Conservation (phyloP, 2,888 invertebrate species). For the Loripinus fragilis region DNA sequence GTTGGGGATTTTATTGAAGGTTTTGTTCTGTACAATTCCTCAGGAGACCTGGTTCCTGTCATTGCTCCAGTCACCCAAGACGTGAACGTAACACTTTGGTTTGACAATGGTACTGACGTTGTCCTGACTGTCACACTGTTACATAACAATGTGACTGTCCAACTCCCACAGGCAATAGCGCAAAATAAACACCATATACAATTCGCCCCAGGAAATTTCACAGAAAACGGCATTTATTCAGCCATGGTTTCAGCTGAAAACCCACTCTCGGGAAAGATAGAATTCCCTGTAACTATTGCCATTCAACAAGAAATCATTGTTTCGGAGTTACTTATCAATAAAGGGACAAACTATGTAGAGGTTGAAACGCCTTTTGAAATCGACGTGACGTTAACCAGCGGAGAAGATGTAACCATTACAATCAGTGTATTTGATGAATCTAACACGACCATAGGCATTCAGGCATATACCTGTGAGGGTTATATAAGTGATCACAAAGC, state of each 20-base stretch:
- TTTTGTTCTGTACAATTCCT: conserved; percentile 11
- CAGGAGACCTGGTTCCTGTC: conserved; percentile 16
- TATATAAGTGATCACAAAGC: neutral
- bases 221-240: conserved; percentile 14
- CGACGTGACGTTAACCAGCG: neutral
- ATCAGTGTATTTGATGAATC: neutral
- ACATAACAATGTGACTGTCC: neutral
- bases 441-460: neutral
- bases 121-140: neutral
- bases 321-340: neutral
- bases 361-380: neutral
- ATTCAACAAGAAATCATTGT: conserved; percentile 12
- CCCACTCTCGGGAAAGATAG: neutral
- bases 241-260: conserved; percentile 17
- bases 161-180: neutral
- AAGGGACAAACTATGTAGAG: conserved; percentile 3
- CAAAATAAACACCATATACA: neutral
- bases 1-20: conserved; percentile 28
- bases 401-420: neutral
- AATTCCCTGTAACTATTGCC: neutral
- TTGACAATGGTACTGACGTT: conserved; percentile 24
- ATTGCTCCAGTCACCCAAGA: conserved; percentile 1
- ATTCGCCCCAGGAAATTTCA: conserved; percentile 1
- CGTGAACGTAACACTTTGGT: neutral
- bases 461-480: conserved; percentile 20